Base-by-base conservation (phyloP, 2,888 invertebrate species). In the Lasioglossum villosulum region DNA sequence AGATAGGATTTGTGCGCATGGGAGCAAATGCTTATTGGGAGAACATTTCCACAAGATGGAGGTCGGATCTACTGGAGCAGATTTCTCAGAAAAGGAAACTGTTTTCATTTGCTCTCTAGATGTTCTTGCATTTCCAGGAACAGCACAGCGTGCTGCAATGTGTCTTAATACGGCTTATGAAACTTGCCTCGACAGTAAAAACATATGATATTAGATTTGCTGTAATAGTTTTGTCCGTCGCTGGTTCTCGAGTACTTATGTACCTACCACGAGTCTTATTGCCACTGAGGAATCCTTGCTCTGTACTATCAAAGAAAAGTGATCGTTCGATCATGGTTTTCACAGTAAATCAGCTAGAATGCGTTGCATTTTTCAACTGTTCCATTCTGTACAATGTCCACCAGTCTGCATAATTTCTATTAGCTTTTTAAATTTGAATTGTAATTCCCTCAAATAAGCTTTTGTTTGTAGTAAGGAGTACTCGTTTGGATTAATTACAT, bases 101-200 rank as follows among this genome's bases (percentile, higher is more conserved):
- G 39, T 66, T 68, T 73, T 27, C 45, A 73, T 56, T 79, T 42
- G 27, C 3, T 34, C 30, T 42, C 27, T 23, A 74, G 72, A 73
- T 45, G 73, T 63, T 73, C 73, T 34, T 34, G 30, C 70, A 71
- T 77, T 77, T 52, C 52, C n/a, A 34, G 14, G 27, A 30, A 72
- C 63, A 39, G 39, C 63, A n/a, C 66, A 27, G 39, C 42, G 73
- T 27, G 52, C 73, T 73, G 73, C 66, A 79, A 82, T 79, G 79
- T 73, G 82, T 73, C 82, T 79, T 52, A 68, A 66, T 79, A 73
- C 73, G 56, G 79, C 73, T 82, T 82, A 79, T 82, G 79, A 82
- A 79, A 79, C 68, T 79, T 74, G 79, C 42, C 73, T 68, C 72
- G 79, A 68, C 82, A 52, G 52, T 34, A n/a, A 72, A 66, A 52